These are phyloP conservation scores for Procambarus clarkii DNA, from an alignment of 1,140 invertebrate species.

Conservation along the genomic window DNA sequence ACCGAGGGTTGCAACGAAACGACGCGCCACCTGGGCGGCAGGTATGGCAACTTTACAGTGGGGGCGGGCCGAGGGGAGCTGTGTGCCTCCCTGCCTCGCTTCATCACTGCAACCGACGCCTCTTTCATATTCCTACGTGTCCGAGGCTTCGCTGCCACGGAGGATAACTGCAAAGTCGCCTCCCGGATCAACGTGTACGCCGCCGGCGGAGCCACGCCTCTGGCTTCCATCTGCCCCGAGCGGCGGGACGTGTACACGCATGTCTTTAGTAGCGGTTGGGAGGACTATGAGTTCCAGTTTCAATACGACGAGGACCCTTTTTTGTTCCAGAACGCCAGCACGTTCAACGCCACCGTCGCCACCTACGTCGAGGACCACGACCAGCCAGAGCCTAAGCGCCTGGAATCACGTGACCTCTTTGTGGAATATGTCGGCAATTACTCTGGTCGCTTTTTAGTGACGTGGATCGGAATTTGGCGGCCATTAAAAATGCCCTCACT, in stretches of 20 bases:
- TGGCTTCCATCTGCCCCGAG: slow-evolving; percentile 70
- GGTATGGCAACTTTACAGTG: slow-evolving; percentile 70
- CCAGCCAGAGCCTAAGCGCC: background rate
- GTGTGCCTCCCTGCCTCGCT: slow-evolving; percentile 64
- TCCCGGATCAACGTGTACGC: slow-evolving; percentile 70
- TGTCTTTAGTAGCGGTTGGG: slow-evolving; percentile 70
- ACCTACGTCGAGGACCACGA: background rate
- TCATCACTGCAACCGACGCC: slow-evolving; percentile 60
- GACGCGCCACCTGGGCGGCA: slow-evolving; percentile 37
- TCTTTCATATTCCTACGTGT: slow-evolving; percentile 69
- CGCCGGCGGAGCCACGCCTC: slow-evolving; percentile 52
- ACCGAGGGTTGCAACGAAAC: slow-evolving; percentile 50
- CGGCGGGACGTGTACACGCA: slow-evolving; percentile 64
- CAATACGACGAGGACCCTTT: slow-evolving; percentile 16
- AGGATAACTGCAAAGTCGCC: slow-evolving; percentile 64
- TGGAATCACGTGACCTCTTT: slow-evolving; percentile 61
- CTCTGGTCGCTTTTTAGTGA: slow-evolving; percentile 63
- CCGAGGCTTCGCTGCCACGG: slow-evolving; percentile 60
- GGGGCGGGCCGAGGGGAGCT: slow-evolving; percentile 66
- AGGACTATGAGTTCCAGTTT: slow-evolving; percentile 47
- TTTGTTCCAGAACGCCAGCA: slow-evolving; percentile 3
- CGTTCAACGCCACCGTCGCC: background rate
- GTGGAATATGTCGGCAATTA: slow-evolving; percentile 71
- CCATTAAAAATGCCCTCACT: slow-evolving; percentile 32
- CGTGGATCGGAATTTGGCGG: slow-evolving; percentile 68